A percentile compares a stretch with the other conserved stretches of the same genome.
Conservation (phyloP, 2,797 vertebrate genomes). For the Peromyscus eremicus region DNA sequence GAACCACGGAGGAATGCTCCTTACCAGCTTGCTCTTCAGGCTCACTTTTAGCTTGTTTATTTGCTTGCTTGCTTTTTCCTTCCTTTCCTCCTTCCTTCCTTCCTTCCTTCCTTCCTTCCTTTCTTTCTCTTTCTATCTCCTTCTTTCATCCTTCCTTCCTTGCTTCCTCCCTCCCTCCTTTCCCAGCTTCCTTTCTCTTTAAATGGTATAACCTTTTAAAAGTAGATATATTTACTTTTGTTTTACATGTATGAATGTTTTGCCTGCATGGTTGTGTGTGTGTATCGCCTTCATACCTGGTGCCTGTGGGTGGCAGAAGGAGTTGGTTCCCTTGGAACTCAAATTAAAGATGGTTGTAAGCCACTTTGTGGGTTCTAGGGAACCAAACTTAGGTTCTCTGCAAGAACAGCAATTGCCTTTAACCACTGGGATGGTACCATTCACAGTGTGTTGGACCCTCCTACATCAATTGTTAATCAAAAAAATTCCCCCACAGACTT, state of each 20-base stretch:
- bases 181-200: neutral
- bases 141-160: no score
- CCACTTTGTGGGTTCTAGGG: neutral
- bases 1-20: neutral
- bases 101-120: neutral
- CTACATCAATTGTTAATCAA: neutral
- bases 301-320: neutral
- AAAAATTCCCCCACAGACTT: neutral
- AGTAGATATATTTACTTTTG: neutral
- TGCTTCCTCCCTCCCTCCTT: no score
- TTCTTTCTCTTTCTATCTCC: neutral
- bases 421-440: neutral
- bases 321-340: neutral
- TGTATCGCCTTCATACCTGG: neutral
- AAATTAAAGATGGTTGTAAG: neutral
- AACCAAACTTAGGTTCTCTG: neutral
- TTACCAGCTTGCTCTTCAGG: neutral
- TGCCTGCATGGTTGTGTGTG: neutral
- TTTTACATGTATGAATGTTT: neutral
- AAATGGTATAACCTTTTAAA: neutral
- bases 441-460: neutral
- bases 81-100: neutral
- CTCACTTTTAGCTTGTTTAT: neutral
- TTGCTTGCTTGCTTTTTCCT: no score
- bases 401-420: neutral